A percentile compares a stretch with the other conserved stretches of the same genome.
phyloP scores from a whole-genome alignment of 2,797 vertebrate genomes.

The Prunella strophiata region DNA sequence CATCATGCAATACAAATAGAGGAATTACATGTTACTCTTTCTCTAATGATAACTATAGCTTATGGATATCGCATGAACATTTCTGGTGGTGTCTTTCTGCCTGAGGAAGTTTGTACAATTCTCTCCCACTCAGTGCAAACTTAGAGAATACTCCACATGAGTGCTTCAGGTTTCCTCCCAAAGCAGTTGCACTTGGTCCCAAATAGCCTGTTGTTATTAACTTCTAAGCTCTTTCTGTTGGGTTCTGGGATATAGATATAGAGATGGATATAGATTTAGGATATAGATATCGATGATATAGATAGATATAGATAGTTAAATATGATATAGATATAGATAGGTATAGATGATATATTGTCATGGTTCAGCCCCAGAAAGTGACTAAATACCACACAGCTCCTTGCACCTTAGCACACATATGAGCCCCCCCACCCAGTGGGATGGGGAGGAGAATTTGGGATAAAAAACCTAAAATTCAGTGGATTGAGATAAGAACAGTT shows the following conservation, averaged over 20 bases:
- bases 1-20: neutral
- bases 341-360: neutral
- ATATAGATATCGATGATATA: too few relatives aligned
- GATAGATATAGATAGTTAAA: too few relatives aligned
- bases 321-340: too few relatives aligned
- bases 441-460: neutral
- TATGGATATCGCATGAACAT: neutral
- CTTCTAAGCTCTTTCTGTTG: neutral
- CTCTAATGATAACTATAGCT: neutral
- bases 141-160: neutral
- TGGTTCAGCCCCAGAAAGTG: neutral
- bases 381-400: neutral
- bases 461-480: accelerated
- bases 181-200: neutral
- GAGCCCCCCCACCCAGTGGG: accelerated
- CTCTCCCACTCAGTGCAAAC: neutral
- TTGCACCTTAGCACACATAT: neutral
- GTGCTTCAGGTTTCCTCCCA: neutral
- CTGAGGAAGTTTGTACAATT: neutral
- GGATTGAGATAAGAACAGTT: neutral
- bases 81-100: neutral
- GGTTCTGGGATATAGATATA: neutral
- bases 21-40: neutral
- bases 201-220: neutral
- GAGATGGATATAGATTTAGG: too few relatives aligned